Percentiles rank a stretch among this genome's conserved stretches.
Evolutionary conservation across 1,140 invertebrate species (phyloP).

Genomic region (Neelides sp.): DNA sequence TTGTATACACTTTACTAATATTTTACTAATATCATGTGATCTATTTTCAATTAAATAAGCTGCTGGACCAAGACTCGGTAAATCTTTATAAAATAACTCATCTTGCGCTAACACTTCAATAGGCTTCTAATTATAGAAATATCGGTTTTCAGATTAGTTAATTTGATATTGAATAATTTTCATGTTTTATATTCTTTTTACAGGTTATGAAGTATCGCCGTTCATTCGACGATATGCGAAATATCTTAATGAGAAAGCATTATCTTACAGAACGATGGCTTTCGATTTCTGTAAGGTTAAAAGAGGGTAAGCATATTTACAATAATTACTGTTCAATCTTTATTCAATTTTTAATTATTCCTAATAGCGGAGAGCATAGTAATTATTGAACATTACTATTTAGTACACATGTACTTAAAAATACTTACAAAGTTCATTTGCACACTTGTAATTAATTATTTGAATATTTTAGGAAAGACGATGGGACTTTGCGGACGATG

Average conservation of each 20-base stretch:
- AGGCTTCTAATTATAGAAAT: slow-evolving; percentile 4
- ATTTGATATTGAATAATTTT: not conserved
- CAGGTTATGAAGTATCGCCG: slow-evolving; percentile 99
- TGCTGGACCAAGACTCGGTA: slow-evolving; percentile 29
- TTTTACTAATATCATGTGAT: not conserved
- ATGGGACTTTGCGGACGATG: slow-evolving; percentile 92
- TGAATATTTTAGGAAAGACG: slow-evolving; percentile 66
- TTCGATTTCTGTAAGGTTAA: slow-evolving; percentile 99
- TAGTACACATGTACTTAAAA: too few species aligned
- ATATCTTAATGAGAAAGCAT: slow-evolving; percentile 97
- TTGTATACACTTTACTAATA: slow-evolving; percentile 7
- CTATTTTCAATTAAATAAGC: slow-evolving; percentile 10
- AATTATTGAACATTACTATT: too few species aligned
- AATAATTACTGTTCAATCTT: too few species aligned
- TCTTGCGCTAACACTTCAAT: slow-evolving; percentile 8
- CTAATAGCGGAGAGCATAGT: too few species aligned
- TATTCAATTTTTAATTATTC: too few species aligned
- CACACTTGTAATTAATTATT: not conserved
- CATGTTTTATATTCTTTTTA: slow-evolving; percentile 28
- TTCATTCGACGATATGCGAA: slow-evolving; percentile 96
- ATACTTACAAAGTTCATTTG: too few species aligned
- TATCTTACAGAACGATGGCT: slow-evolving; percentile 93
- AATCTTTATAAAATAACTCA: slow-evolving; percentile 11
- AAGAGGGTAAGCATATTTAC: slow-evolving; percentile 60
- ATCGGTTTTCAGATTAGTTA: slow-evolving; percentile 3